Conservation (phyloP, 2,888 invertebrate genomes). For the Marasmarcha lunaedactyla region DNA sequence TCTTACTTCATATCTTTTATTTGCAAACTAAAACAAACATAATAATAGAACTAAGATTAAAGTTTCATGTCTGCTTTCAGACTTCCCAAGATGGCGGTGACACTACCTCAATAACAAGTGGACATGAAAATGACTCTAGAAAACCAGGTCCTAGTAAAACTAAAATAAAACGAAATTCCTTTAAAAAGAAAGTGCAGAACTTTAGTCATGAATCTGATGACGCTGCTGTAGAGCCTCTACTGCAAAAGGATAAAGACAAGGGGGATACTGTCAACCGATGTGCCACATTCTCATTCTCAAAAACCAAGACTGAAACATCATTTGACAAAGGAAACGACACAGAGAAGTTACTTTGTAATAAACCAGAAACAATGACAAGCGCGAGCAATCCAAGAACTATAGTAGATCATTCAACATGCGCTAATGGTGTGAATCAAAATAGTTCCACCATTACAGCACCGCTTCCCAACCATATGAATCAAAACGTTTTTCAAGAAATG, state of each 20-base stretch:
- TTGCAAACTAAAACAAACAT: no score
- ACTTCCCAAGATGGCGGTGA: slow-evolving; percentile 56
- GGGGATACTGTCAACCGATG: slow-evolving; percentile 31
- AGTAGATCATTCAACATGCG: slow-evolving; percentile 18
- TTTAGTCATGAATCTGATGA: slow-evolving; percentile 51
- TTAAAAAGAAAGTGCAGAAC: slow-evolving; percentile 47
- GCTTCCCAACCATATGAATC: slow-evolving; percentile 46
- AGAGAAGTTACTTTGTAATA: slow-evolving; percentile 25
- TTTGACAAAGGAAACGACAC: slow-evolving; percentile 28
- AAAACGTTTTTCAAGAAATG: slow-evolving; percentile 33
- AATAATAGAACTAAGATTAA: no score
- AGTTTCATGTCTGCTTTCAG: slow-evolving; percentile 37
- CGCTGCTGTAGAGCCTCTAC: slow-evolving; percentile 49
- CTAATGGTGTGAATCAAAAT: slow-evolving; percentile 24
- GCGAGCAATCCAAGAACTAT: slow-evolving; percentile 1
- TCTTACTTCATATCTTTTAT: no score
- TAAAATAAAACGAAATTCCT: slow-evolving; percentile 54
- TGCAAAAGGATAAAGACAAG: slow-evolving; percentile 44
- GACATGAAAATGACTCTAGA: slow-evolving; percentile 49
- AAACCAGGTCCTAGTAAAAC: slow-evolving; percentile 49
- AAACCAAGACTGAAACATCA: slow-evolving; percentile 46
- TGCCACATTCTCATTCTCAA: slow-evolving; percentile 49
- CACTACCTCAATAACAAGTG: slow-evolving; percentile 47
- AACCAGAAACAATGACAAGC: neutral
- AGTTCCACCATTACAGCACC: slow-evolving; percentile 18